A percentile compares a stretch with the other conserved stretches of the same genome.
Evolutionary conservation across 92 coral and sea anemone genomes (phyloP).

Genomic region (Heteractis magnifica): DNA sequence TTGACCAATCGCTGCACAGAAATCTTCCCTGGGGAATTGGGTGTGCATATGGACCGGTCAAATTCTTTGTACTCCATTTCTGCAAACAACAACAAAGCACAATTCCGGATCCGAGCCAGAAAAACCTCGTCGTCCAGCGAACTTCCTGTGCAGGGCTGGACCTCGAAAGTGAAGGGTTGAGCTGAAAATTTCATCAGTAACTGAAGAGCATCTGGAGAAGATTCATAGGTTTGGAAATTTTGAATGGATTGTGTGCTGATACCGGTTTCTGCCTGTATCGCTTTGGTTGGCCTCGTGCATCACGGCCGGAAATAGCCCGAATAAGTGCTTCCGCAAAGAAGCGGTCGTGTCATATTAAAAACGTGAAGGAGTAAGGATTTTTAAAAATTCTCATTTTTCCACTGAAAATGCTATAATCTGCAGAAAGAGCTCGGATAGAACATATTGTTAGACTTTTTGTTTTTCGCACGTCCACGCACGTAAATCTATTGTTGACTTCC

Average conservation of each 20-base stretch:
- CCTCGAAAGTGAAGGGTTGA: slow-evolving; percentile 19
- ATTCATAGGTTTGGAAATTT: slow-evolving; percentile 11
- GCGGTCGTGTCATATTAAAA: slow-evolving; percentile 3
- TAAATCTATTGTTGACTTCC: slow-evolving; percentile 7
- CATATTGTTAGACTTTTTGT: not conserved
- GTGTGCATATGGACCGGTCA: slow-evolving; percentile 56
- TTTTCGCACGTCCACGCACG: slow-evolving; percentile 2
- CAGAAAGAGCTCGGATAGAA: not conserved
- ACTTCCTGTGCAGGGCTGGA: slow-evolving; percentile 20
- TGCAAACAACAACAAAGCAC: slow-evolving; percentile 73
- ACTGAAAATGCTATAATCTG: not conserved
- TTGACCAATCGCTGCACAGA: slow-evolving; percentile 58
- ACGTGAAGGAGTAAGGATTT: not conserved
- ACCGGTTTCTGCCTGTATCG: slow-evolving; percentile 5
- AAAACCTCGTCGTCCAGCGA: slow-evolving; percentile 17
- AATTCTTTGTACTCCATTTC: slow-evolving; percentile 57
- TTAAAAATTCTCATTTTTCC: not conserved
- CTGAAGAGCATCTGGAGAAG: slow-evolving; percentile 5
- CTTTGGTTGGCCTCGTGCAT: slow-evolving; percentile 17
- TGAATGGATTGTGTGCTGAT: not conserved
- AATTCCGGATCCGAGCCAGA: slow-evolving; percentile 37
- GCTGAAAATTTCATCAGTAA: not conserved
- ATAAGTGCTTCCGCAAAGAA: slow-evolving; percentile 31
- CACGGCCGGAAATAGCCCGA: slow-evolving; percentile 31
- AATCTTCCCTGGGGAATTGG: slow-evolving; percentile 84